Evolutionary conservation across 2,888 invertebrate genomes (phyloP), one percentile per base, ranked within the genome.

Genomic region (Epinotia brunnichana): DNA sequence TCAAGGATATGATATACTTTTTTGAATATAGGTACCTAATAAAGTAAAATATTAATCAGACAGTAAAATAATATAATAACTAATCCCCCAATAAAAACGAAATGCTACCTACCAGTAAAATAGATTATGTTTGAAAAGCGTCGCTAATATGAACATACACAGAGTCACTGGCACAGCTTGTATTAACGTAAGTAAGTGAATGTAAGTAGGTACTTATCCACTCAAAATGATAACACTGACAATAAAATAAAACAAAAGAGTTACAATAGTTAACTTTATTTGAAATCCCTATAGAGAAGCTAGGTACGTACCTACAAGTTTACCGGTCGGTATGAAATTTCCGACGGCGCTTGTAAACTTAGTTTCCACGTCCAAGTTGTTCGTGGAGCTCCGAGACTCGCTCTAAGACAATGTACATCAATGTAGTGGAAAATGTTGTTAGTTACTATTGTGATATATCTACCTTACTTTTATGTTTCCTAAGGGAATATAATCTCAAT

Each of bases 311-410:
- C 76, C 71, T 70, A 78, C 70, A 75, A 85, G 83, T 85, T 84
- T 80, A 82, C 79, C 78, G 81, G 79, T 82, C 82, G 81, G 79
- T 86, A 83, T 83, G 87, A 88, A 87, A 88, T 89, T 88, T 89
- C 89, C 87, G 89, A 86, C 86, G 81, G 80, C 81, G 83, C 82
- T 84, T 78, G 80, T 79, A 82, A 88, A 89, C 82, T 89, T 85
- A 82, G 87, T 85, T 82, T 80, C 75, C 74, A 77, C 80, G 82
- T 80, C 78, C 78, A 85, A 88, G 81, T 87, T 87, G 75, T 80
- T 75, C 77, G 44, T 63, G 7, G 62, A 57, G 71, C 77, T 79
- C 78, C 79, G 70, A 77, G 80, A 82, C 82, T 81, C 80, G 78
- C 76, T 77, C 78, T 66, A 80, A 84, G 85, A 85, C 85, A 83